These are phyloP conservation scores for Shargacucullia verbasci DNA, from an alignment of 2,888 invertebrate genomes.

Conservation along the genomic window DNA sequence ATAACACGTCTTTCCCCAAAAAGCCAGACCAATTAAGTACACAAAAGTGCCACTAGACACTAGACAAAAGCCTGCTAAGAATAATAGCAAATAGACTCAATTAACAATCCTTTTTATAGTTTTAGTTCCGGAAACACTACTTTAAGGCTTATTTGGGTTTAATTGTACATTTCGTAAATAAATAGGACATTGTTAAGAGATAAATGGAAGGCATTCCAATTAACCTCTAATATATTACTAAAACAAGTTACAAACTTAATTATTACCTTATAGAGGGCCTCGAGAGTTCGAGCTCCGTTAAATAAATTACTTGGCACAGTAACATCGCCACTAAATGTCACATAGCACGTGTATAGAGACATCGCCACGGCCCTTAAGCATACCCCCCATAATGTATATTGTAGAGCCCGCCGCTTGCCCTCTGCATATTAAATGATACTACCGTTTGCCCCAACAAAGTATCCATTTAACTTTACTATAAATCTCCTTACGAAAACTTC, in stretches of 20 bases:
- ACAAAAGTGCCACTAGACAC: too few species aligned
- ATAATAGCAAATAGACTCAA: neutral
- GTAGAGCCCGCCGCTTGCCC: constrained; percentile 11
- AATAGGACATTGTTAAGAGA: constrained; percentile 30
- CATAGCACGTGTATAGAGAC: constrained; percentile 46
- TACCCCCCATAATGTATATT: constrained; percentile 18
- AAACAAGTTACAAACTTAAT: constrained; percentile 60
- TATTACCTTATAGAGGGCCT: constrained; percentile 57
- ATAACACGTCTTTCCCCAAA: too few species aligned
- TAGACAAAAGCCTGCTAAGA: too few species aligned
- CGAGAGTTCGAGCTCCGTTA: constrained; percentile 30
- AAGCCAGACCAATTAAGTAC: too few species aligned
- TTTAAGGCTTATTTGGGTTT: constrained; percentile 33
- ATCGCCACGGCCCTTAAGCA: constrained; percentile 15
- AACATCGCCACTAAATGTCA: constrained; percentile 36
- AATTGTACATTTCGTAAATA: constrained; percentile 41
- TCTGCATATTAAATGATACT: constrained; percentile 6
- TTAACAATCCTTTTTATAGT: constrained; percentile 42
- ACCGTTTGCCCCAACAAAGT: constrained; percentile 16
- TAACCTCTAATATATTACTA: constrained; percentile 60
- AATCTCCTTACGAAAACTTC: constrained; percentile 25
- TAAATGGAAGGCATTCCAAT: constrained; percentile 51
- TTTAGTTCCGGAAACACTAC: constrained; percentile 38
- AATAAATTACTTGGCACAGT: constrained; percentile 47
- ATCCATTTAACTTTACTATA: constrained; percentile 26